Conservation (phyloP, 2,113 vertebrate genomes). For the Cromileptes altivelis region DNA sequence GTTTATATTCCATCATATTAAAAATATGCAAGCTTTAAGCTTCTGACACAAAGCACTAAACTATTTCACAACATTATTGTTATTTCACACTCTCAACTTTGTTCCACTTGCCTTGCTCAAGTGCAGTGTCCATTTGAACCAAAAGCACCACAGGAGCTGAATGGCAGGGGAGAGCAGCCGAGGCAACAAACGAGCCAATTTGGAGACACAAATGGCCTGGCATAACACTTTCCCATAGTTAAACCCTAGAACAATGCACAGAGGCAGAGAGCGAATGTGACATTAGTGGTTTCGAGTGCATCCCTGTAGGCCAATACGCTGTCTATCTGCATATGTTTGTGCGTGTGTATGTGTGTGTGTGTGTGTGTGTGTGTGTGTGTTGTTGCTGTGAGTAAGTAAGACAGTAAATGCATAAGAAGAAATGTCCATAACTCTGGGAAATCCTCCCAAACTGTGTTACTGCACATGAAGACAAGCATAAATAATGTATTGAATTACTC, state of each 20-base stretch:
- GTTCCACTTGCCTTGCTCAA: constrained; percentile 40
- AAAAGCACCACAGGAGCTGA: constrained; percentile 46
- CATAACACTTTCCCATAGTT: constrained; percentile 72
- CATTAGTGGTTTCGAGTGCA: constrained; percentile 69
- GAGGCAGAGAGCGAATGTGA: constrained; percentile 64
- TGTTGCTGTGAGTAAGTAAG: constrained; percentile 45
- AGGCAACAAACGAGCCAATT: constrained; percentile 76
- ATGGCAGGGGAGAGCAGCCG: constrained; percentile 39
- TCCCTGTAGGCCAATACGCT: constrained; percentile 65
- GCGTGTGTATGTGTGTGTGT: constrained; percentile 39
- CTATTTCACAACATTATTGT: constrained; percentile 37
- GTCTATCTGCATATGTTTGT: constrained; percentile 39
- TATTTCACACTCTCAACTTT: constrained; percentile 39
- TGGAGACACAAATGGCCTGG: constrained; percentile 69
- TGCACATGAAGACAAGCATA: constrained; percentile 32
- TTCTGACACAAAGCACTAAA: constrained; percentile 4
- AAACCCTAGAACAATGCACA: constrained; percentile 68
- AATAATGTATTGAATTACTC: constrained; percentile 62
- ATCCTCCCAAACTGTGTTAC: constrained; percentile 34
- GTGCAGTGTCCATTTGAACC: constrained; percentile 54
- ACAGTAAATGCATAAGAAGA: constrained; percentile 43
- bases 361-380: constrained; percentile 42
- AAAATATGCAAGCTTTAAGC: background rate
- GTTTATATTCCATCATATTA: constrained; percentile 12
- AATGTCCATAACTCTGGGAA: constrained; percentile 60